Evolutionary conservation across 2,113 vertebrate species (phyloP).

Genomic region (Gasterosteus aculeatus): DNA sequence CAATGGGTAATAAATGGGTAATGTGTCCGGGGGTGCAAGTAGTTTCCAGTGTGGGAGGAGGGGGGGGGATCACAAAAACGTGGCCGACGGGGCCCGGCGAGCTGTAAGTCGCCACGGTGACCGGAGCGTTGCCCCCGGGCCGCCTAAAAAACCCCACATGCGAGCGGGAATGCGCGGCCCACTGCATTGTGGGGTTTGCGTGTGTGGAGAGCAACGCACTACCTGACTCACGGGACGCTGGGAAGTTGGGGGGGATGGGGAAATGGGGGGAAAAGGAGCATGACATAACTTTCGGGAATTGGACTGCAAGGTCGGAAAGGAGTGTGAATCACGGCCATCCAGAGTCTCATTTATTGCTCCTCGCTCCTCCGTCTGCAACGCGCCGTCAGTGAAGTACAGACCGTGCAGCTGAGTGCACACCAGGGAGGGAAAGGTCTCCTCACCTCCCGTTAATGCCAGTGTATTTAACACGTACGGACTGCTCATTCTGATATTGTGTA

Average conservation of each 20-base stretch:
- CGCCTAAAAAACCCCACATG: constrained; percentile 60
- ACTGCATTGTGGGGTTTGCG: constrained; percentile 61
- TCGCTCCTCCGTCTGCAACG: background rate
- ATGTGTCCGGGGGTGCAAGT: no score
- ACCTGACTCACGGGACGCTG: constrained; percentile 72
- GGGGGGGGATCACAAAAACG: no score
- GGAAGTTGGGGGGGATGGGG: constrained; percentile 40
- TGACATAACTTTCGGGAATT: constrained; percentile 60
- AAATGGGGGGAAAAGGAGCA: background rate
- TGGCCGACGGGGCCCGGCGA: background rate
- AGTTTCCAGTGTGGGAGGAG: no score
- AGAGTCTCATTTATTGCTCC: constrained; percentile 1
- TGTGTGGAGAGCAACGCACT: constrained; percentile 44
- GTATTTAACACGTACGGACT: background rate
- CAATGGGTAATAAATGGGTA: no score
- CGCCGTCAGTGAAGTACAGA: background rate
- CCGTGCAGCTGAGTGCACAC: background rate
- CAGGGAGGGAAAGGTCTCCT: background rate
- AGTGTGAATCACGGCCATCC: constrained; percentile 59
- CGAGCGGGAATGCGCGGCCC: constrained; percentile 70
- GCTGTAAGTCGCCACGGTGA: constrained; percentile 51
- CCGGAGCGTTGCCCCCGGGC: constrained; percentile 49
- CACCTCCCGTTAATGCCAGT: background rate
- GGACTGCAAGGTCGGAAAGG: constrained; percentile 30
- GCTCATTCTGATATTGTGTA: background rate